Evolutionary conservation across 1,140 invertebrate species (phyloP).

Genomic region (Drosophila ambigua): DNA sequence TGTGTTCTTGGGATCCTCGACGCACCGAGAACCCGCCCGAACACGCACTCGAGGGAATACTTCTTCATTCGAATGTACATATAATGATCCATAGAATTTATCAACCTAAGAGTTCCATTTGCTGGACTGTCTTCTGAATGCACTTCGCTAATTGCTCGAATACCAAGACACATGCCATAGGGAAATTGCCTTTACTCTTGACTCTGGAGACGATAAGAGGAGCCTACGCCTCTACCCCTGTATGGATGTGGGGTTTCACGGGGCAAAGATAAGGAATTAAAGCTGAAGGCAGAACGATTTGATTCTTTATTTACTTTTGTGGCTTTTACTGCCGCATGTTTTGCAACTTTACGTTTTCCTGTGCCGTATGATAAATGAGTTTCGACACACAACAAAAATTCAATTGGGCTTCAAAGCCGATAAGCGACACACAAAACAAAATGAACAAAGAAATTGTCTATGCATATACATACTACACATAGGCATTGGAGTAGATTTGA

Average conservation of each 20-base stretch:
- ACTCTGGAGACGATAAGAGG: slow-evolving; percentile 36
- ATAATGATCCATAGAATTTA: not conserved
- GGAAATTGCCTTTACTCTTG: slow-evolving; percentile 24
- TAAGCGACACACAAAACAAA: slow-evolving; percentile 40
- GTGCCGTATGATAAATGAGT: slow-evolving; percentile 61
- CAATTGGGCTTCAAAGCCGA: slow-evolving; percentile 51
- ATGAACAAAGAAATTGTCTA: slow-evolving; percentile 39
- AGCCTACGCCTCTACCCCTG: not conserved
- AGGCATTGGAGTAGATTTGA: slow-evolving; percentile 10
- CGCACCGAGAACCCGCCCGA: not conserved
- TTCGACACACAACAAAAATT: slow-evolving; percentile 47
- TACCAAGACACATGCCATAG: not conserved
- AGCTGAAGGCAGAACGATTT: slow-evolving; percentile 21
- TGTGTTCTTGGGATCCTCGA: not conserved
- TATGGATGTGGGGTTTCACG: slow-evolving; percentile 8
- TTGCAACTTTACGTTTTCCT: slow-evolving; percentile 50
- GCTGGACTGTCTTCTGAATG: slow-evolving; percentile 2
- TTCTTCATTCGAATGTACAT: not conserved
- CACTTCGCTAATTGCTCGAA: slow-evolving; percentile 34
- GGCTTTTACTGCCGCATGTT: slow-evolving; percentile 49
- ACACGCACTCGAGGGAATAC: not conserved
- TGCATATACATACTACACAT: slow-evolving; percentile 14
- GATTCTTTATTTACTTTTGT: slow-evolving; percentile 13
- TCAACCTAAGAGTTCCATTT: not conserved
- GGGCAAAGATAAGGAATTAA: slow-evolving; percentile 30